A percentile compares a stretch with the other conserved stretches of the same genome.
Evolutionary conservation across 2,113 vertebrate species (phyloP).

Genomic region (Tetrao urogallus): DNA sequence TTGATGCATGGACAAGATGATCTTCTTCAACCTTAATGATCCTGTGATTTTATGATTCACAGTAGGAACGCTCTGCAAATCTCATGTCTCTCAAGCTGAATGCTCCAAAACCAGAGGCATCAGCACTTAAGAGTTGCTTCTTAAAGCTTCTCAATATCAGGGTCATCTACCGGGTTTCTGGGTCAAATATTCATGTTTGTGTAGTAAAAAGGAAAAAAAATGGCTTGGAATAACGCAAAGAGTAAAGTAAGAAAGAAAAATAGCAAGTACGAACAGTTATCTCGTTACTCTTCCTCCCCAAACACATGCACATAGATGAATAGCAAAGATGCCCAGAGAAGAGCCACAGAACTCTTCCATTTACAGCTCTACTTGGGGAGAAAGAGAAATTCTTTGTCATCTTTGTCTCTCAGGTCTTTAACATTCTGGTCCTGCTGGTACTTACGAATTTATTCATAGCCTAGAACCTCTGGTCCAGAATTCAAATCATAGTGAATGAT

Average conservation of each 20-base stretch:
- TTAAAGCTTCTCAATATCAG: not conserved
- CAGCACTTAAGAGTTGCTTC: not conserved
- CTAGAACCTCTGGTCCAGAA: conserved; percentile 57
- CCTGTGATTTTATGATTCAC: not conserved
- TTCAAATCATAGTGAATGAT: conserved; percentile 49
- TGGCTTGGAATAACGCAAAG: not conserved
- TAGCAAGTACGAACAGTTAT: not conserved
- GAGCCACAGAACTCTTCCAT: not conserved
- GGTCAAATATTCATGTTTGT: not conserved
- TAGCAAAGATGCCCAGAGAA: not conserved
- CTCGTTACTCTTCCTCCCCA: not conserved
- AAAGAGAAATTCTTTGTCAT: conserved; percentile 28
- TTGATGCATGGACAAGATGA: too few relatives aligned
- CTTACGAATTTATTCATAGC: conserved; percentile 74
- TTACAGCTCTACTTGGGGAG: not conserved
- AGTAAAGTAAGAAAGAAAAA: not conserved
- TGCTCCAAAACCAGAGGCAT: not conserved
- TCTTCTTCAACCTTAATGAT: too few relatives aligned
- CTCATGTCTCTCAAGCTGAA: not conserved
- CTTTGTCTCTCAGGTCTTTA: conserved; percentile 17
- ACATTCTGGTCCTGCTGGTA: conserved; percentile 36
- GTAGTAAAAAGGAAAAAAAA: not conserved
- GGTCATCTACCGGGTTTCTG: not conserved
- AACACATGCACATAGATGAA: not conserved
- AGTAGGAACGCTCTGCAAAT: accelerated